Conservation (phyloP, 2,888 invertebrate species). For the Ametastegia equiseti region DNA sequence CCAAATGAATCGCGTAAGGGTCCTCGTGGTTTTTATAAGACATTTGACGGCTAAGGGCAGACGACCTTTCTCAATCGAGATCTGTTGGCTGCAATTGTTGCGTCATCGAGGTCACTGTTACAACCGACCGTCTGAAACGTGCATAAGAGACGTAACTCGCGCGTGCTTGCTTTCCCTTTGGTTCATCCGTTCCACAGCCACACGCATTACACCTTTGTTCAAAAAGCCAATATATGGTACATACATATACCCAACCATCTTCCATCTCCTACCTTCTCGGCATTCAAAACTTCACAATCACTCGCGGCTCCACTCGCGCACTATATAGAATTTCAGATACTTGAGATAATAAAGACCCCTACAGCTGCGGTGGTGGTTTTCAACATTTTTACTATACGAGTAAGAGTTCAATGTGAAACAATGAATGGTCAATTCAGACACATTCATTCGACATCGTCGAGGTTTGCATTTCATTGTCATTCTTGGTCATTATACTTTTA, state of each 20-base stretch:
- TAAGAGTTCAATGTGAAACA: too few relatives aligned
- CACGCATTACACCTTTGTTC: conserved; percentile 17
- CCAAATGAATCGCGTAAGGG: conserved; percentile 50
- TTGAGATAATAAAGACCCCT: neutral
- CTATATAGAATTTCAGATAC: neutral
- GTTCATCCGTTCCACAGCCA: conserved; percentile 7
- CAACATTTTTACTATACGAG: neutral
- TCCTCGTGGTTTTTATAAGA: conserved; percentile 53
- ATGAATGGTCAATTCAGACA: too few relatives aligned
- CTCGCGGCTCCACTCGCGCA: neutral
- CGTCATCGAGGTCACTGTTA: conserved; percentile 45
- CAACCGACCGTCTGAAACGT: conserved; percentile 26
- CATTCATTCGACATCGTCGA: too few relatives aligned
- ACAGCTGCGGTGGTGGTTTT: neutral
- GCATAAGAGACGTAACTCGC: conserved; percentile 35
- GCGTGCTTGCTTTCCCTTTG: conserved; percentile 42
- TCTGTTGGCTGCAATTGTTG: conserved; percentile 31
- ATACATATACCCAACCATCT: too few relatives aligned
- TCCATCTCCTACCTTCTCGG: neutral
- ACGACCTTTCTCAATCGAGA: conserved; percentile 46
- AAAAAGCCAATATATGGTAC: neutral
- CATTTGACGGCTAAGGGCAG: conserved; percentile 51
- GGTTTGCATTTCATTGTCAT: too few relatives aligned
- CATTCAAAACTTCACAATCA: conserved; percentile 10
- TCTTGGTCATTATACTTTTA: too few relatives aligned